Percentiles rank a stretch among this genome's conserved stretches.
Conservation (phyloP, 35 echinoderm and acorn worm species). For the Heliocidaris erythrogramma region DNA sequence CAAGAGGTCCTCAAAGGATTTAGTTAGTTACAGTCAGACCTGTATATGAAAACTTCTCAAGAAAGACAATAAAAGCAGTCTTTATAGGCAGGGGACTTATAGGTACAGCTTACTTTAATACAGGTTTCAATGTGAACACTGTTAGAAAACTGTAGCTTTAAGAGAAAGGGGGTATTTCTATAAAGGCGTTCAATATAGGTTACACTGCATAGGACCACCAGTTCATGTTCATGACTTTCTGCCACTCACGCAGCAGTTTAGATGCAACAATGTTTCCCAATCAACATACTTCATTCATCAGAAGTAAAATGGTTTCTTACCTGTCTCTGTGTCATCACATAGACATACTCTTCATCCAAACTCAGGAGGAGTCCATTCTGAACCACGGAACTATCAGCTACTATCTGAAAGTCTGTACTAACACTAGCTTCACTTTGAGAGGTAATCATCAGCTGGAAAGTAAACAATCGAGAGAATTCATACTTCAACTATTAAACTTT, state of each 20-base stretch:
- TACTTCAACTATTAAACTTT: not conserved
- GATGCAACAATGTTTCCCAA: not conserved
- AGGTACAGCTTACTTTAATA: too few relatives aligned
- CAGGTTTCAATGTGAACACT: too few relatives aligned
- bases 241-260: not conserved
- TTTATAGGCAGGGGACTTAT: not conserved
- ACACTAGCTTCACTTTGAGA: constrained; percentile 40
- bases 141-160: too few relatives aligned
- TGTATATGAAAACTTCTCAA: not conserved
- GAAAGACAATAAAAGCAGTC: too few relatives aligned
- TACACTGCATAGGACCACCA: too few relatives aligned
- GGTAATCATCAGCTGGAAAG: constrained; percentile 43
- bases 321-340: constrained; percentile 54
- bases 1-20: not conserved
- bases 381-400: not conserved
- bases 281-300: not conserved
- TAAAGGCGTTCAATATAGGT: too few relatives aligned
- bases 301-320: constrained; percentile 5
- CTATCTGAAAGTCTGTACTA: constrained; percentile 21
- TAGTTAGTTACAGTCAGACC: not conserved
- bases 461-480: not conserved
- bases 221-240: not conserved
- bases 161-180: too few relatives aligned
- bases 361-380: constrained; percentile 53
- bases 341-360: constrained; percentile 46